Conservation (phyloP, 2,797 vertebrate species). For the Odontamblyopus lacepedii region DNA sequence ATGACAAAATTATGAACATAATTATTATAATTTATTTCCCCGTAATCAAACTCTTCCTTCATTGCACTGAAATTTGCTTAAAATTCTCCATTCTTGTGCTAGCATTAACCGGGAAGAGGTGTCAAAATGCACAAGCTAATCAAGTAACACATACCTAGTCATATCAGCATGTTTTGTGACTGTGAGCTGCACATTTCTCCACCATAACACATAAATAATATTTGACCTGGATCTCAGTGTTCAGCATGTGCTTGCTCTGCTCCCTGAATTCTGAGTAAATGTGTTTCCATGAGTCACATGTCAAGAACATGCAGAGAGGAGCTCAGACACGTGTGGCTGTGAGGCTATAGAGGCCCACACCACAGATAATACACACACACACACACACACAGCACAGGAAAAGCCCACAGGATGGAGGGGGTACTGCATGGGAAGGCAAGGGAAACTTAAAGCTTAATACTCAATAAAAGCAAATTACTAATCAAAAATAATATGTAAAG, state of each 20-base stretch:
- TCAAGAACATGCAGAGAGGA: constrained; percentile 6
- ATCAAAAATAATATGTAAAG: neutral
- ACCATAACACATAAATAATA: neutral
- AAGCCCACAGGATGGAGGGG: neutral
- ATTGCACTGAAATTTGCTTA: neutral
- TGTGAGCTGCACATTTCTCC: neutral
- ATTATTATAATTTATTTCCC: too few species aligned
- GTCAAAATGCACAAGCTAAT: neutral
- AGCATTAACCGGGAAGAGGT: neutral
- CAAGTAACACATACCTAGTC: neutral
- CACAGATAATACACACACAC: neutral
- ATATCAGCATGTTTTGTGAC: neutral
- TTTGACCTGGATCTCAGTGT: constrained; percentile 3
- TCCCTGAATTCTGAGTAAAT: neutral
- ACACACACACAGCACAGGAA: neutral
- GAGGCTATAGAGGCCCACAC: neutral
- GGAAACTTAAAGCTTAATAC: too few species aligned
- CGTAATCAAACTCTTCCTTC: too few species aligned
- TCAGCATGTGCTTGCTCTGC: neutral
- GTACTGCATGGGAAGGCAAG: neutral
- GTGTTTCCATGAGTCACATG: constrained; percentile 3
- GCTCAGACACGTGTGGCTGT: neutral
- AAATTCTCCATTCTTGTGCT: neutral
- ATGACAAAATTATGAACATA: too few species aligned
- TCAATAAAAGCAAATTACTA: too few species aligned